Conservation (phyloP, 1,140 invertebrate species). For the Zaprionus tsacasi region DNA sequence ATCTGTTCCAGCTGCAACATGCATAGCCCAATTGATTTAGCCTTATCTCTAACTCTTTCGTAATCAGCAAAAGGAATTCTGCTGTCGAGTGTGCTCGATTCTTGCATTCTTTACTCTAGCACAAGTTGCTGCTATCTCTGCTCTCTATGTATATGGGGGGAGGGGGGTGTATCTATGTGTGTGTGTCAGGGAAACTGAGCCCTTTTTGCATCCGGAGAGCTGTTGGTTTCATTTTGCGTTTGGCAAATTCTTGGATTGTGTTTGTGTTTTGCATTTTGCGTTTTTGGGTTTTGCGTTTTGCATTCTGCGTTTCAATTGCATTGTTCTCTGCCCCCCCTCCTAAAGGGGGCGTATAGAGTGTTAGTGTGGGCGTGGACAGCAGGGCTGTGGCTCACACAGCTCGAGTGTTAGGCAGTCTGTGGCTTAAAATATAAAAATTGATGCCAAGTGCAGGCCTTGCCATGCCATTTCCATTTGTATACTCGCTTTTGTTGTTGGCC, state of each 20-base stretch:
- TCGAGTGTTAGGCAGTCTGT: slow-evolving; percentile 74
- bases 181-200: not conserved
- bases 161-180: not conserved
- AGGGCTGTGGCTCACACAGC: slow-evolving; percentile 37
- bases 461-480: slow-evolving; percentile 58
- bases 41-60: not conserved
- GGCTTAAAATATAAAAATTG: slow-evolving; percentile 81
- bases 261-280: slow-evolving; percentile 46
- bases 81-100: not conserved
- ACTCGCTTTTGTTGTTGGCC: slow-evolving; percentile 37
- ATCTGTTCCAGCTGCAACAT: not conserved
- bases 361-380: not conserved
- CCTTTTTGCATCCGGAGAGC: slow-evolving; percentile 9
- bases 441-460: slow-evolving; percentile 77
- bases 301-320: slow-evolving; percentile 73
- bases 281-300: slow-evolving; percentile 47
- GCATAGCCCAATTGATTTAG: not conserved
- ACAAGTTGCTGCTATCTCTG: slow-evolving; percentile 4
- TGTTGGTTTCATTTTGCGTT: slow-evolving; percentile 46
- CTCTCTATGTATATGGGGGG: not conserved
- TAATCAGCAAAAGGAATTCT: not conserved
- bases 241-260: slow-evolving; percentile 52
- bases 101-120: slow-evolving; percentile 21
- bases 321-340: slow-evolving; percentile 58
- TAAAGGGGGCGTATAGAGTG: not conserved